phyloP scores from a whole-genome alignment of 2,888 invertebrate species.

The Tiphia femorata region DNA sequence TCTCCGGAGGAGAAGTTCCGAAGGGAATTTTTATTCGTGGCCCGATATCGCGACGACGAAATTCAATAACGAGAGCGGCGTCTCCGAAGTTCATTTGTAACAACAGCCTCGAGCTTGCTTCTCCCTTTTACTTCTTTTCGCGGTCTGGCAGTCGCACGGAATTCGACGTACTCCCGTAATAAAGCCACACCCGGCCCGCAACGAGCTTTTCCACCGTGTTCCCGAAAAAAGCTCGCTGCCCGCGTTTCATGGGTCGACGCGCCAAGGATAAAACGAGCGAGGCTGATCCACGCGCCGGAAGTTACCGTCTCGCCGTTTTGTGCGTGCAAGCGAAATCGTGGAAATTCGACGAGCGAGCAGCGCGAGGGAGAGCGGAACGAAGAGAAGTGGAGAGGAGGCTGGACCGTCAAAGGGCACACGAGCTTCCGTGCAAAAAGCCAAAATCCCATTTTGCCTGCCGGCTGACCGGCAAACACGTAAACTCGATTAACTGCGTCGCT shows the following conservation, averaged over 20 bases:
- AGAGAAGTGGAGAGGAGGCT: slow-evolving; percentile 6
- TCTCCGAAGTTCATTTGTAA: no score
- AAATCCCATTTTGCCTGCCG: slow-evolving; percentile 25
- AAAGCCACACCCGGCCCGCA: no score
- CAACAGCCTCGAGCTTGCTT: no score
- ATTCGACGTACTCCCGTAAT: no score
- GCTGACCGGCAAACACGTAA: slow-evolving; percentile 6
- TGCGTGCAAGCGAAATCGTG: slow-evolving; percentile 8
- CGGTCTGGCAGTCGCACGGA: no score
- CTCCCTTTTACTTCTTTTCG: no score
- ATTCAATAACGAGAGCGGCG: slow-evolving; percentile 8
- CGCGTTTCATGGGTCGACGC: slow-evolving; percentile 23
- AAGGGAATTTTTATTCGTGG: not conserved
- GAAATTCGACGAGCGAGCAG: not conserved
- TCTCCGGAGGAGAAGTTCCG: not conserved
- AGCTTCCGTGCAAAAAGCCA: slow-evolving; percentile 22
- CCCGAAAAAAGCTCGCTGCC: no score
- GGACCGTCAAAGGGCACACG: not conserved
- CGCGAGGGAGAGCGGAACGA: slow-evolving; percentile 10
- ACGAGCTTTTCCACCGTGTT: no score
- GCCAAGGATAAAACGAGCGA: slow-evolving; percentile 18
- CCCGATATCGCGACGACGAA: not conserved
- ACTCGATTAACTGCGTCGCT: slow-evolving; percentile 22
- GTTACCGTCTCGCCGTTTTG: not conserved
- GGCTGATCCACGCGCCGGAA: slow-evolving; percentile 11